phyloP scores from a whole-genome alignment of 2,113 vertebrate genomes.

The Arizona elegans region DNA sequence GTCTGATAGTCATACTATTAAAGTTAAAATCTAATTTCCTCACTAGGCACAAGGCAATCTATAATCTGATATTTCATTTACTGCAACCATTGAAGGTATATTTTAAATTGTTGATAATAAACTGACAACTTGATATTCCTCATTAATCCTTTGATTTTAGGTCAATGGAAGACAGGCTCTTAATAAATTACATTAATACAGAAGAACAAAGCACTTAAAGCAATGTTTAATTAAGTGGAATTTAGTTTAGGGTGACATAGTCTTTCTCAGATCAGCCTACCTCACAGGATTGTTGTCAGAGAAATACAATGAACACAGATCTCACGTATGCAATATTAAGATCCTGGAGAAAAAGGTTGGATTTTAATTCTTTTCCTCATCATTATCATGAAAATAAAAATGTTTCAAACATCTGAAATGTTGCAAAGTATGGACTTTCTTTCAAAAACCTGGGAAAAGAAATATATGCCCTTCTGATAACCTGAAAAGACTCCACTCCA shows the following conservation, averaged over 20 bases:
- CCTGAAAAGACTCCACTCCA: accelerated
- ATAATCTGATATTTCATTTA: not conserved
- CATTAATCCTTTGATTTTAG: not conserved
- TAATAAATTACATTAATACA: not conserved
- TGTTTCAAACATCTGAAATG: not conserved
- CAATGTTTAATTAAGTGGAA: not conserved
- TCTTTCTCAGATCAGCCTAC: not conserved
- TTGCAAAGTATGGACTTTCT: too few species aligned
- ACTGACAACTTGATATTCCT: not conserved
- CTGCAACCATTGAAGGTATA: not conserved
- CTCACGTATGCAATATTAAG: not conserved
- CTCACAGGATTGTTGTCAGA: not conserved
- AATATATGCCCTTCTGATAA: not conserved
- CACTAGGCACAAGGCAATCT: not conserved
- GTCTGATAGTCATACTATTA: not conserved
- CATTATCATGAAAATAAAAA: not conserved
- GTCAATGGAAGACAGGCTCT: not conserved
- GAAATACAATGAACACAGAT: not conserved
- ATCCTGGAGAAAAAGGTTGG: not conserved
- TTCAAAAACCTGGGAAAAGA: not conserved
- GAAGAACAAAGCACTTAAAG: not conserved
- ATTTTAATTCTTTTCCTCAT: not conserved
- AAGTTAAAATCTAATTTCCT: not conserved
- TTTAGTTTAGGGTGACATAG: not conserved
- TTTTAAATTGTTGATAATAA: not conserved